phyloP scores from a whole-genome alignment of 2,113 vertebrate genomes.

The Grantiella picta region DNA sequence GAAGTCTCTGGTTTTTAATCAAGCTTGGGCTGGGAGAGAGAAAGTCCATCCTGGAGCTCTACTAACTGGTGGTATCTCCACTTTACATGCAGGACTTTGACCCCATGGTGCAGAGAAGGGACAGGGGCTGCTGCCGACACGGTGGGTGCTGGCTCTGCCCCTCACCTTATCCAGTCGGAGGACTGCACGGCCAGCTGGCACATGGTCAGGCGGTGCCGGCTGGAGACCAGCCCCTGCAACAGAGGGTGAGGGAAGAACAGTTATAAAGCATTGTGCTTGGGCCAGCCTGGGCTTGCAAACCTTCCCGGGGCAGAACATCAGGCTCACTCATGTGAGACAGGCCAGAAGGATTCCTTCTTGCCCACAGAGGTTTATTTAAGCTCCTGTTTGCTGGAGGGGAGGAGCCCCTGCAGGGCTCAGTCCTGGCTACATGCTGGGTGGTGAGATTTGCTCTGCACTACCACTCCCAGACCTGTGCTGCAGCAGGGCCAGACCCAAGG shows the following conservation, averaged over 20 bases:
- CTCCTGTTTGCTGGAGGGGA: background rate
- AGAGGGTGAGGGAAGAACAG: background rate
- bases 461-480: background rate
- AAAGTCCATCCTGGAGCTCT: background rate
- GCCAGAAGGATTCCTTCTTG: background rate
- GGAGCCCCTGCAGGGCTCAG: background rate
- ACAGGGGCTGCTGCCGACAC: background rate
- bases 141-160: background rate
- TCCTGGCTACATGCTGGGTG: accelerated
- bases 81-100: background rate
- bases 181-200: conserved; percentile 95
- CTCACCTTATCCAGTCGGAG: conserved; percentile 98
- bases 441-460: background rate
- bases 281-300: background rate
- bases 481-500: accelerated
- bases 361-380: background rate
- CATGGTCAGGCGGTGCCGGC: conserved; percentile 95
- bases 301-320: background rate
- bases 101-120: accelerated
- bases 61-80: background rate
- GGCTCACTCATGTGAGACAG: background rate
- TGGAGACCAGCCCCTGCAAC: conserved; percentile 89
- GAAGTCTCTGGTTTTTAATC: background rate
- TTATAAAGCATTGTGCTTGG: accelerated
- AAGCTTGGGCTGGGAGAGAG: background rate